phyloP scores from a whole-genome alignment of 2,113 vertebrate species.

The Cyanistes caeruleus region DNA sequence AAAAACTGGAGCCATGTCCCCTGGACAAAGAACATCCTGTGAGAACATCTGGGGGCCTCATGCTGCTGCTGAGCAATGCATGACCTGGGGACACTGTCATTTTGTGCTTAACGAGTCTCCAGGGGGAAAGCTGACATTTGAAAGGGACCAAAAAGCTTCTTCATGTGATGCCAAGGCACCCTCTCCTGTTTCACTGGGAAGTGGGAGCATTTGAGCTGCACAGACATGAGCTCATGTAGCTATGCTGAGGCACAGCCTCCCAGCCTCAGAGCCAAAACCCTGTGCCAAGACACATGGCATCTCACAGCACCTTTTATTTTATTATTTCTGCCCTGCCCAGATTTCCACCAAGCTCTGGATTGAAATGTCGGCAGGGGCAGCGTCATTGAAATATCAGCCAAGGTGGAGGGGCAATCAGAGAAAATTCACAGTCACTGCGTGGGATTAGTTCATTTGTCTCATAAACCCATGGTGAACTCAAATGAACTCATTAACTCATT shows the following conservation, averaged over 20 bases:
- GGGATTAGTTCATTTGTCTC: neutral
- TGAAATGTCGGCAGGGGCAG: too few relatives aligned
- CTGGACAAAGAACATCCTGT: constrained; percentile 54
- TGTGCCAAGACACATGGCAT: neutral
- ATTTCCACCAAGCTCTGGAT: neutral
- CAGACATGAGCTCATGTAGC: constrained; percentile 41
- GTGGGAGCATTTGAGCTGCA: constrained; percentile 20
- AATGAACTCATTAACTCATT: neutral
- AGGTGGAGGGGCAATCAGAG: neutral
- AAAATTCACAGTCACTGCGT: neutral
- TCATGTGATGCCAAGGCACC: constrained; percentile 50
- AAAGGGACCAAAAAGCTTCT: constrained; percentile 60
- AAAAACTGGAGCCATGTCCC: constrained; percentile 2
- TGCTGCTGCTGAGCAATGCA: constrained; percentile 53
- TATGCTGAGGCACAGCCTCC: neutral
- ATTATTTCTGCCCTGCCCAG: neutral
- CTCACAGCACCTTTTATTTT: neutral
- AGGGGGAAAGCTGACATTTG: constrained; percentile 44
- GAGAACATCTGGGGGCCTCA: constrained; percentile 65
- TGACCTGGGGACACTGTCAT: constrained; percentile 58
- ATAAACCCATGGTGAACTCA: neutral
- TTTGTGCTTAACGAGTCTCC: constrained; percentile 25
- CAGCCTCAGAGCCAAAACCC: neutral
- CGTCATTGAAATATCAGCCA: neutral
- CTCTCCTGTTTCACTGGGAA: constrained; percentile 29